These are phyloP conservation scores for Lapara coniferarum DNA, from an alignment of 2,888 invertebrate genomes.

Conservation along the genomic window DNA sequence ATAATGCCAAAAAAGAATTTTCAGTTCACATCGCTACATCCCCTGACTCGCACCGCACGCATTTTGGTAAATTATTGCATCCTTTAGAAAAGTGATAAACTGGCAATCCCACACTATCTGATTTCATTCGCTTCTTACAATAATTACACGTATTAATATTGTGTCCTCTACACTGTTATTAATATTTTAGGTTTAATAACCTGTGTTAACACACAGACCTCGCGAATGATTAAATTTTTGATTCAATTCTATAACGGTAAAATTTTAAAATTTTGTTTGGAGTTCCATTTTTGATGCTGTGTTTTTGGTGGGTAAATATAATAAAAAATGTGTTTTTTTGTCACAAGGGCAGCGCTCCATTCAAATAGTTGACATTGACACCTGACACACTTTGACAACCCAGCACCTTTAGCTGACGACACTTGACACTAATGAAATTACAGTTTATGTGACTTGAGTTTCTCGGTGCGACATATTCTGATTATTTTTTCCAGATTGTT, in stretches of 20 bases:
- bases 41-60: constrained; percentile 32
- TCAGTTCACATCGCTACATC: constrained; percentile 25
- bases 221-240: constrained; percentile 13
- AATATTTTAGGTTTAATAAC: constrained; percentile 27
- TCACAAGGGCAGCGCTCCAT: too few relatives aligned
- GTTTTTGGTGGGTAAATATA: neutral
- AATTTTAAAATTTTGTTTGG: neutral
- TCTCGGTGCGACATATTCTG: too few relatives aligned
- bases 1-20: too few relatives aligned
- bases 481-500: too few relatives aligned
- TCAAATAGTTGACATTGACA: too few relatives aligned
- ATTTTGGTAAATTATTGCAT: constrained; percentile 37
- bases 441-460: too few relatives aligned
- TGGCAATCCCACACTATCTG: constrained; percentile 42
- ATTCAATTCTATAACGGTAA: constrained; percentile 4
- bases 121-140: constrained; percentile 43
- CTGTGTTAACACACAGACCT: too few relatives aligned
- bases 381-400: too few relatives aligned
- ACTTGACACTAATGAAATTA: too few relatives aligned
- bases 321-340: too few relatives aligned
- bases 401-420: too few relatives aligned
- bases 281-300: neutral
- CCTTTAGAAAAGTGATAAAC: constrained; percentile 47
- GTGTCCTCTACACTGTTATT: constrained; percentile 24
- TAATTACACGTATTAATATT: constrained; percentile 36